phyloP scores from a whole-genome alignment of 2,113 vertebrate genomes.

The Gasterosteus aculeatus region DNA sequence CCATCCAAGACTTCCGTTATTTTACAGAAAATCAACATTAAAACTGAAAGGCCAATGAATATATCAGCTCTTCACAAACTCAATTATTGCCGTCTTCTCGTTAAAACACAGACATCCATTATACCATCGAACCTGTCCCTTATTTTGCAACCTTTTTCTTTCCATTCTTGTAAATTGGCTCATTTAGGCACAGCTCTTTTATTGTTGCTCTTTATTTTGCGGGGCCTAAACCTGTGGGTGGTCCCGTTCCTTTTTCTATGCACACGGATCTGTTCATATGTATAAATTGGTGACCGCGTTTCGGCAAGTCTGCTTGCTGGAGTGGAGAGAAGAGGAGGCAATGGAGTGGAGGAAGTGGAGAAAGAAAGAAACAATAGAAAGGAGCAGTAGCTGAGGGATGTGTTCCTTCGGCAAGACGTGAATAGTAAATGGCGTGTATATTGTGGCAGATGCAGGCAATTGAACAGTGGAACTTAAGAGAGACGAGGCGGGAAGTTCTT shows the following conservation, averaged over 20 bases:
- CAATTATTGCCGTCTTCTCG: slow-evolving; percentile 53
- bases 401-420: slow-evolving; percentile 15
- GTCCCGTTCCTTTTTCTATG: slow-evolving; percentile 42
- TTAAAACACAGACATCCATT: slow-evolving; percentile 65
- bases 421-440: slow-evolving; percentile 50
- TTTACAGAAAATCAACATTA: slow-evolving; percentile 25
- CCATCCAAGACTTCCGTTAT: neutral
- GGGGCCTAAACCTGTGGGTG: slow-evolving; percentile 60
- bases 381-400: slow-evolving; percentile 19
- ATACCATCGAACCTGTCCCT: slow-evolving; percentile 43
- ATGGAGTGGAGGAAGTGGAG: slow-evolving; percentile 2
- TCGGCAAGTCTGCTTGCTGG: slow-evolving; percentile 43
- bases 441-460: slow-evolving; percentile 51
- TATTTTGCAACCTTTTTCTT: slow-evolving; percentile 50
- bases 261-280: slow-evolving; percentile 62
- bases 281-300: slow-evolving; percentile 59
- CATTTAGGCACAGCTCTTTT: slow-evolving; percentile 56
- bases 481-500: slow-evolving; percentile 19
- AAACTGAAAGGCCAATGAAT: slow-evolving; percentile 26
- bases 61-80: slow-evolving; percentile 40
- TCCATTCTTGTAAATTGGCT: slow-evolving; percentile 42
- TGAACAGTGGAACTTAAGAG: slow-evolving; percentile 33
- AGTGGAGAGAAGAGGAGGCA: slow-evolving; percentile 27
- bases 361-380: slow-evolving; percentile 15
- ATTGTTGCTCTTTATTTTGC: slow-evolving; percentile 61